phyloP scores from a whole-genome alignment of 2,888 invertebrate genomes.

The Drosophila hawaiiensis region DNA sequence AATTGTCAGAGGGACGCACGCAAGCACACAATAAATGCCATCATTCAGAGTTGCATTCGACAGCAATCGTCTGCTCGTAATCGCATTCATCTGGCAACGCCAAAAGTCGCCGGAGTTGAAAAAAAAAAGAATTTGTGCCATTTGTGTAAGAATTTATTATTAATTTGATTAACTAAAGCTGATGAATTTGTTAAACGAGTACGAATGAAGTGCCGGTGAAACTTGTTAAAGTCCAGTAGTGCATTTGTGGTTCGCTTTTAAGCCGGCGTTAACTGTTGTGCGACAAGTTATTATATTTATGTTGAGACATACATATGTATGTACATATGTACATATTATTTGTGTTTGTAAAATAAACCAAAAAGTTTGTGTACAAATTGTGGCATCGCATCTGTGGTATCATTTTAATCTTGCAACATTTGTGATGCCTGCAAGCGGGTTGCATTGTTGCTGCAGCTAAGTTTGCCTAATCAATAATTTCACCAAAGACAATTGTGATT shows the following conservation, averaged over 20 bases:
- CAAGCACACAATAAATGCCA: constrained; percentile 38
- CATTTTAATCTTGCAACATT: background rate
- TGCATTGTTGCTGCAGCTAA: background rate
- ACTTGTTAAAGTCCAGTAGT: background rate
- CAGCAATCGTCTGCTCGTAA: constrained; percentile 18
- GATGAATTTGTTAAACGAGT: background rate
- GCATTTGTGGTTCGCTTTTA: background rate
- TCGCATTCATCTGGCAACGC: constrained; percentile 36
- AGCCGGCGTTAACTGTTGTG: background rate
- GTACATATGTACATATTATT: constrained; percentile 14
- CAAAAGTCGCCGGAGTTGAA: constrained; percentile 57
- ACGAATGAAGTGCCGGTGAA: background rate
- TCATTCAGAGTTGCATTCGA: constrained; percentile 44
- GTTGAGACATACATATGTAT: constrained; percentile 1
- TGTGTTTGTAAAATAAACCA: constrained; percentile 44
- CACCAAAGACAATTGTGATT: constrained; percentile 3
- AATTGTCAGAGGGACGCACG: constrained; percentile 13
- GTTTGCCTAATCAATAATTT: constrained; percentile 7
- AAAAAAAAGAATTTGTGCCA: constrained; percentile 38
- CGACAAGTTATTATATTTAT: constrained; percentile 15
- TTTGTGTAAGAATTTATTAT: constrained; percentile 8
- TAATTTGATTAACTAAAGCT: constrained; percentile 6
- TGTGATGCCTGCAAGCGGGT: background rate
- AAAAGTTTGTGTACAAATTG: constrained; percentile 49
- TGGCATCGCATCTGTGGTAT: background rate